Base-by-base conservation (phyloP, 2,888 invertebrate species). In the Catocala nupta region DNA sequence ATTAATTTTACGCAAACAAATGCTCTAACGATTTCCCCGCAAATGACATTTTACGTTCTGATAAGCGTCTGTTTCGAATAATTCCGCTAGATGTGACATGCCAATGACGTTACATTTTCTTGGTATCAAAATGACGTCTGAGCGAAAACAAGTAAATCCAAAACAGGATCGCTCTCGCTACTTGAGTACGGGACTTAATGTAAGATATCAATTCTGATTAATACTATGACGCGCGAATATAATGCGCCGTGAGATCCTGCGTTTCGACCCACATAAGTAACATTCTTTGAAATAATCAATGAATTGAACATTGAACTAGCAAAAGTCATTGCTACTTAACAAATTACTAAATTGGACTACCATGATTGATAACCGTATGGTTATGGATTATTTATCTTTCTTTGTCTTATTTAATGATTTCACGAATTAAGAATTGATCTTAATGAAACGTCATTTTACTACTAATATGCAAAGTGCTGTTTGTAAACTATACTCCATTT, bases 1-100 rank as follows among this genome's bases (percentile, higher is more conserved):
- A 50, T 33, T 45, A 12, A 36, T 13, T 58, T 51, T 58, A 45
- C 43, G 36, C 44, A 45, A 49, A 16, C 11, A 5, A n/a, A 45
- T 52, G 13, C 34, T n/a, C 3, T 49, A n/a, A 9, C 33, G 33
- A 25, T 12, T 36, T 51, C 25, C 52, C 45, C 34, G n/a, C 11
- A 25, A 5, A n/a, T 36, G n/a, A 47, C 52, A 12, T n/a, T 12
- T 7, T 34, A 52, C 16, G 4, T 25, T 25, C 25, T 51, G 42
- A 59, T 13, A 50, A 50, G 13, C 33, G 12, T 25, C 33, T 5
- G 25, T 10, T 7, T 10, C 33, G 36, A 36, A 42, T 43, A n/a
- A 49, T 42, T 16, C 12, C n/a, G 4, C 25, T 33, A 12, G 8
- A 33, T 55, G 16, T 12, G 36, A 36, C 36, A 36, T 36, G 50